Percentiles rank a stretch among this genome's conserved stretches.
Conservation (phyloP, 2,113 vertebrate genomes). For the Platycercus adscitus region DNA sequence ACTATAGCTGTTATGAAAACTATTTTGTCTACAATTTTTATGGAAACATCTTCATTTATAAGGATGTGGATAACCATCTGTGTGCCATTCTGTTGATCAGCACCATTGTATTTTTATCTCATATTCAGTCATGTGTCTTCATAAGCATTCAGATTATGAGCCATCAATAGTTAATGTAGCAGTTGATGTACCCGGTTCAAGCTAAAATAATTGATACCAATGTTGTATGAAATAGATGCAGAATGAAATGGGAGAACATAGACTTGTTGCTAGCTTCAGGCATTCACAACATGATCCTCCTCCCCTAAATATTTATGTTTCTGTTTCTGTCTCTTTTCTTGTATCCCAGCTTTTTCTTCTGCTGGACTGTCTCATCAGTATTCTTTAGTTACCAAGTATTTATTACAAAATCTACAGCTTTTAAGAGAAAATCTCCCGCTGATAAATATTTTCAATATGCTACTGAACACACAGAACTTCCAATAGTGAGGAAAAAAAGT, state of each 20-base stretch:
- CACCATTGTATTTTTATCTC: not conserved
- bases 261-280: not conserved
- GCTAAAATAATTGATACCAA: slow-evolving; percentile 18
- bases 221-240: slow-evolving; percentile 16
- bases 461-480: not conserved
- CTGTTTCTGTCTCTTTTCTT: not conserved
- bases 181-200: not conserved
- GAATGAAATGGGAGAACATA: not conserved
- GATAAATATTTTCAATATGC: not conserved
- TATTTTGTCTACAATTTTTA: not conserved
- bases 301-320: not conserved
- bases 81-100: not conserved
- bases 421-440: not conserved
- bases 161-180: slow-evolving; percentile 47
- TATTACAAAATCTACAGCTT: not conserved
- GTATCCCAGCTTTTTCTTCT: not conserved
- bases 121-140: not conserved
- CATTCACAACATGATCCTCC: not conserved
- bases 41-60: not conserved
- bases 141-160: slow-evolving; percentile 4
- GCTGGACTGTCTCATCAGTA: not conserved
- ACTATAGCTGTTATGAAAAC: not conserved
- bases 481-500: not conserved
- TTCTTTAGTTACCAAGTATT: not conserved
- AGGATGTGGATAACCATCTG: not conserved